Evolutionary conservation across 2,797 vertebrate species (phyloP).

Genomic region (Odontamblyopus rebecca): DNA sequence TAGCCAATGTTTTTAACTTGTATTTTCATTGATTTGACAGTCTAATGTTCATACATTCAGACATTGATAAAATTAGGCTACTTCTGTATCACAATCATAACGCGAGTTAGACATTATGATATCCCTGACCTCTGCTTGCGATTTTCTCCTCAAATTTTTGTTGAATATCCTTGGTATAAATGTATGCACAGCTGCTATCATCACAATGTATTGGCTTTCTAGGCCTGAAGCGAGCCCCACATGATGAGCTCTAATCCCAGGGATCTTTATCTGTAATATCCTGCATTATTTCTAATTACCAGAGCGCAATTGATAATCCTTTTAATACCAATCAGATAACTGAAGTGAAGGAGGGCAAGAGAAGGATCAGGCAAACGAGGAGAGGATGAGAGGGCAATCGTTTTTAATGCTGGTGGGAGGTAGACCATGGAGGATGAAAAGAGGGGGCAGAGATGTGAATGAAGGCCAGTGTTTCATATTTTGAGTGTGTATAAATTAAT

Average conservation of each 20-base stretch:
- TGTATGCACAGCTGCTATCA: constrained; percentile 48
- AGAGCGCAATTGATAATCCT: constrained; percentile 75
- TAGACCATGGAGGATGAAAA: constrained; percentile 13
- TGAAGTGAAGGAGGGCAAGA: constrained; percentile 42
- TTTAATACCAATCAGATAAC: constrained; percentile 76
- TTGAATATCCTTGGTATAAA: background rate
- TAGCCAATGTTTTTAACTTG: no score
- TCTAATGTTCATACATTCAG: no score
- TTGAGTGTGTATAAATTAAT: background rate
- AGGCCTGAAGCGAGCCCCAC: constrained; percentile 59
- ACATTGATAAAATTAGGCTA: no score
- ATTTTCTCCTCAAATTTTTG: no score
- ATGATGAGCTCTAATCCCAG: constrained; percentile 74
- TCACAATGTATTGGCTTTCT: constrained; percentile 60
- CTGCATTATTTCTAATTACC: constrained; percentile 75
- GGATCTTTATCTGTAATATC: constrained; percentile 77
- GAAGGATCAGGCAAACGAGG: constrained; percentile 38
- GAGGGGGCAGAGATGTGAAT: constrained; percentile 7
- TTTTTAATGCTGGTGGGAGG: constrained; percentile 19
- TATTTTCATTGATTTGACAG: no score
- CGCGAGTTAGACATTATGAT: no score
- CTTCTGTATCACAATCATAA: no score
- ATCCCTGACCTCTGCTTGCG: no score
- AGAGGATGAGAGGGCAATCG: constrained; percentile 39
- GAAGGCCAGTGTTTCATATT: background rate